Percentiles rank a stretch among this genome's conserved stretches.
These are phyloP conservation scores for Macropus fuliginosus DNA, from an alignment of 2,797 vertebrate genomes.

Conservation along the genomic window DNA sequence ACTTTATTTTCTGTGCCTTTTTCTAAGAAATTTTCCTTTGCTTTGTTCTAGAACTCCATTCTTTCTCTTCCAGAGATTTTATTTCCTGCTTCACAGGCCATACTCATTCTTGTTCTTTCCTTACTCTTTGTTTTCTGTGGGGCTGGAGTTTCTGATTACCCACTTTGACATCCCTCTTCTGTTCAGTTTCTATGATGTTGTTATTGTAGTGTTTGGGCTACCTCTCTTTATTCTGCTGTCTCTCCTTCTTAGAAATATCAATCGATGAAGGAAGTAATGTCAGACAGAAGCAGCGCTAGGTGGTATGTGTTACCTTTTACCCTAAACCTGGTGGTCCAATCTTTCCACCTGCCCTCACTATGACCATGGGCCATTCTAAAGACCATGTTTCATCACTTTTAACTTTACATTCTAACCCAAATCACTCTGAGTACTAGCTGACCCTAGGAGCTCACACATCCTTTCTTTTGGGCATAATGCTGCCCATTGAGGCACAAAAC, in stretches of 20 bases:
- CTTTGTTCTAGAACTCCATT: neutral
- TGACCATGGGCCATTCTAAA: too few species aligned
- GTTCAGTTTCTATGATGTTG: neutral
- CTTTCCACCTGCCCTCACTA: too few species aligned
- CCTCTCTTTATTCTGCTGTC: neutral
- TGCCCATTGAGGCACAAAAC: neutral
- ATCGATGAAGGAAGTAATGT: neutral
- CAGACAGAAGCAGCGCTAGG: neutral
- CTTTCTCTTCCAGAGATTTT: neutral
- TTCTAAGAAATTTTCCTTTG: neutral
- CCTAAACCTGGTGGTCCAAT: too few species aligned
- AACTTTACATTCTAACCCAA: too few species aligned
- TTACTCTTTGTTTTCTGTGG: neutral
- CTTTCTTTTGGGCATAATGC: neutral
- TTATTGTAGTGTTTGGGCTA: neutral
- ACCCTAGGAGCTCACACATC: neutral
- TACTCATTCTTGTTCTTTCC: neutral
- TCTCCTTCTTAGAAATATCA: neutral
- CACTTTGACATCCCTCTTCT: neutral
- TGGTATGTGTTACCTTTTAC: neutral
- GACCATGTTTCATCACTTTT: too few species aligned
- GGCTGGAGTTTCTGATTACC: neutral
- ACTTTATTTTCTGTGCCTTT: neutral
- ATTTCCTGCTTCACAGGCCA: neutral
- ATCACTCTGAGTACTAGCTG: too few species aligned